phyloP scores from a whole-genome alignment of 1,140 invertebrate species.

The Idris sp. region DNA sequence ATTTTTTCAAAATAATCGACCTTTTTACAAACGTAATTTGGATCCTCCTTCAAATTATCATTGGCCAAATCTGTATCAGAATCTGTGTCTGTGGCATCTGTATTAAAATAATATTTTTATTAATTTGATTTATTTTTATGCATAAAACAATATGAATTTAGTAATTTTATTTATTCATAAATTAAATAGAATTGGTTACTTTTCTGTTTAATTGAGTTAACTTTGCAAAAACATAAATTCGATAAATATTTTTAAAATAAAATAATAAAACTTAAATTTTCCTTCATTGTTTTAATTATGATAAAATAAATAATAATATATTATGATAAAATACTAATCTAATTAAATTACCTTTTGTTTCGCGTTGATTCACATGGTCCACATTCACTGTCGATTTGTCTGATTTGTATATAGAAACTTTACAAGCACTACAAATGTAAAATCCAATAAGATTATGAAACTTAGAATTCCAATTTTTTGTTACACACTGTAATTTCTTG shows the following conservation, averaged over 20 bases:
- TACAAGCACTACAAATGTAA: slow-evolving; percentile 10
- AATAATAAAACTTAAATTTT: neutral
- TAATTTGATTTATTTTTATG: too few relatives aligned
- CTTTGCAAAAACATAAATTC: too few relatives aligned
- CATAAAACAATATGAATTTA: too few relatives aligned
- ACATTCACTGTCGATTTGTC: neutral
- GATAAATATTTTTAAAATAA: too few relatives aligned
- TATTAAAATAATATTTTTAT: too few relatives aligned
- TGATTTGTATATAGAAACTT: slow-evolving; percentile 1
- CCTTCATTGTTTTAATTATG: neutral
- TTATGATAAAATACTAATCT: neutral
- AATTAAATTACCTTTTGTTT: too few relatives aligned
- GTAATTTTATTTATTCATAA: too few relatives aligned
- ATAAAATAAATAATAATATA: neutral
- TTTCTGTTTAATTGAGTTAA: too few relatives aligned
- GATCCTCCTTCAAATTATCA: neutral
- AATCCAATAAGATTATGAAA: slow-evolving; percentile 15
- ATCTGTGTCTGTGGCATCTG: too few relatives aligned
- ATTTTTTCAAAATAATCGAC: neutral
- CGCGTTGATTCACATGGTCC: neutral
- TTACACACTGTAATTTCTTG: neutral
- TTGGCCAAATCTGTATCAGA: neutral
- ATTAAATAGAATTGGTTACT: too few relatives aligned
- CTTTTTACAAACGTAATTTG: neutral
- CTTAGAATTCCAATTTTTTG: slow-evolving; percentile 12